These are phyloP conservation scores for Rapana venosa DNA, from an alignment of 2,888 invertebrate species.

Conservation along the genomic window DNA sequence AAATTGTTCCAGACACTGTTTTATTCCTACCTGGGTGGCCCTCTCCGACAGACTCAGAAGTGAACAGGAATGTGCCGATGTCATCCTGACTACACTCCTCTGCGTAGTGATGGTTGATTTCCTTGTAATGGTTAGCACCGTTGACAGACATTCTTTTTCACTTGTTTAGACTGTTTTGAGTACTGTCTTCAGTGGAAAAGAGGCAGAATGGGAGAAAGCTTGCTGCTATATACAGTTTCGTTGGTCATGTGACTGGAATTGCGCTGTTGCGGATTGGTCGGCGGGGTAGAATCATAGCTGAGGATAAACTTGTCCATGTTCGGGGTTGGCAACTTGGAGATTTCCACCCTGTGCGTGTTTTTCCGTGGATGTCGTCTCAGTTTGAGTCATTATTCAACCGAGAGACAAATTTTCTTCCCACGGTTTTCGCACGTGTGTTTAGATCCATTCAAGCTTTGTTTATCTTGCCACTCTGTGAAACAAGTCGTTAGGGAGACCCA, in stretches of 20 bases:
- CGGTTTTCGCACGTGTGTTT: too few relatives aligned
- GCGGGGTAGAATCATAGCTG: neutral
- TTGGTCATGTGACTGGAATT: conserved; percentile 52
- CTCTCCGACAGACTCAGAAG: conserved; percentile 79
- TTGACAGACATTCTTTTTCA: conserved; percentile 57
- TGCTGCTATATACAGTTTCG: conserved; percentile 53
- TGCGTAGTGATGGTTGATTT: conserved; percentile 70
- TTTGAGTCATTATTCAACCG: too few relatives aligned
- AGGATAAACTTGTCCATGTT: neutral
- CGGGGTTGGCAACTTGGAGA: conserved; percentile 14
- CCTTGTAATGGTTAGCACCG: conserved; percentile 65
- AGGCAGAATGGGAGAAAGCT: conserved; percentile 54
- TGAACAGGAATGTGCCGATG: conserved; percentile 76
- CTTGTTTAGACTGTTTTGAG: conserved; percentile 10
- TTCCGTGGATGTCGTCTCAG: neutral
- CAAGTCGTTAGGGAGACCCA: neutral
- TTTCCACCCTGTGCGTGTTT: neutral
- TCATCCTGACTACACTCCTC: conserved; percentile 74
- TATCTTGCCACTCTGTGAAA: neutral
- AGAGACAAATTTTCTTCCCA: neutral
- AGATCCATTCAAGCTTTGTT: neutral
- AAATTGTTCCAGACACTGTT: neutral
- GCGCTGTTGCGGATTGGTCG: conserved; percentile 28
- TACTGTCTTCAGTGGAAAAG: conserved; percentile 63
- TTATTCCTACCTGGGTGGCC: conserved; percentile 76